Percentiles rank a stretch among this genome's conserved stretches.
These are phyloP conservation scores for Ceratina australensis DNA, from an alignment of 1,140 invertebrate species.

Conservation along the genomic window DNA sequence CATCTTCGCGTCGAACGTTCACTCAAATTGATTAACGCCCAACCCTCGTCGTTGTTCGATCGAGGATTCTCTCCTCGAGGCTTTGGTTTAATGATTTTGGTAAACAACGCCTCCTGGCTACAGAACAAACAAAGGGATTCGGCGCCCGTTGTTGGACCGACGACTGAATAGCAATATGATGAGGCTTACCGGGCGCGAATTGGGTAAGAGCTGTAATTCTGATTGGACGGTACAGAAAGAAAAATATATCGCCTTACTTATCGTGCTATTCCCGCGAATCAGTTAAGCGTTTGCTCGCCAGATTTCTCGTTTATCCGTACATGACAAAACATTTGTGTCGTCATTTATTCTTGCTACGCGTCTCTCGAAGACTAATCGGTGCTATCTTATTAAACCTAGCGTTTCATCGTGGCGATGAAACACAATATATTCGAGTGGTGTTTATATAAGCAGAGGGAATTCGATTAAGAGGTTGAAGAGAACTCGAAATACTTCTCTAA, in stretches of 20 bases:
- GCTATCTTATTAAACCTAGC: too few species aligned
- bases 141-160: slow-evolving; percentile 30
- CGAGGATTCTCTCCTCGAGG: slow-evolving; percentile 23
- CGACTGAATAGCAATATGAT: slow-evolving; percentile 47
- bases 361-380: too few species aligned
- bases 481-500: slow-evolving; percentile 37
- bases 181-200: slow-evolving; percentile 29
- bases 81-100: slow-evolving; percentile 39
- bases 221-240: slow-evolving; percentile 10
- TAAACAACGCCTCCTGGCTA: slow-evolving; percentile 34
- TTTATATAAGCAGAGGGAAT: slow-evolving; percentile 12
- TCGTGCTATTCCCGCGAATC: neutral
- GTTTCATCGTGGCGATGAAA: too few species aligned
- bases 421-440: neutral
- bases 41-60: slow-evolving; percentile 11
- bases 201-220: neutral
- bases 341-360: too few species aligned
- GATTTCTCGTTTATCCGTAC: neutral
- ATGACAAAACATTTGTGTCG: too few species aligned
- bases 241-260: slow-evolving; percentile 8
- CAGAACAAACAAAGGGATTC: slow-evolving; percentile 36
- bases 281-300: neutral
- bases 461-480: slow-evolving; percentile 24
- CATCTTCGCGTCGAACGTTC: neutral
- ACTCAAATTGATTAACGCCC: slow-evolving; percentile 32